A percentile compares a stretch with the other conserved stretches of the same genome.
Evolutionary conservation across 2,113 vertebrate genomes (phyloP).

Genomic region (Scopus umbretta): DNA sequence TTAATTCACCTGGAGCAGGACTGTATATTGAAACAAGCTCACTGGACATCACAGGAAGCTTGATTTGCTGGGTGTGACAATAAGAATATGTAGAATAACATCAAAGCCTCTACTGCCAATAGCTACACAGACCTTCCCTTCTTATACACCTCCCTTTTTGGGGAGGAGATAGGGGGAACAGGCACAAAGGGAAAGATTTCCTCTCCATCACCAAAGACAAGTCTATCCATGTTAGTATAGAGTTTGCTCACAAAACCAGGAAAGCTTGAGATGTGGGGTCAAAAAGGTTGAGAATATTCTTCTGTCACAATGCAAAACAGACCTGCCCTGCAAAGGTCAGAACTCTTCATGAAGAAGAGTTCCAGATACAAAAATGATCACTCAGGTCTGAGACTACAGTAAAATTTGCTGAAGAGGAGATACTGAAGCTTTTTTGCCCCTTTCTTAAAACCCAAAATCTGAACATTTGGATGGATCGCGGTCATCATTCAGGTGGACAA

Average conservation of each 20-base stretch:
- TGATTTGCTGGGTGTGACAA: background rate
- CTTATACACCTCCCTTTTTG: background rate
- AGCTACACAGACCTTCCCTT: background rate
- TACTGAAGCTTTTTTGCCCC: background rate
- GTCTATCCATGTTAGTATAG: background rate
- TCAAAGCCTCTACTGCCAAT: background rate
- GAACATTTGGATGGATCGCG: background rate
- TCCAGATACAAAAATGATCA: background rate
- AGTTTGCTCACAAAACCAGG: background rate
- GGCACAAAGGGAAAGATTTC: background rate
- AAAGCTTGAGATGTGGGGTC: background rate
- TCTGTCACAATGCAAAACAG: background rate
- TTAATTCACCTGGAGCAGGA: background rate
- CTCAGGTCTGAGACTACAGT: background rate
- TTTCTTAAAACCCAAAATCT: background rate
- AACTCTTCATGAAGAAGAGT: background rate
- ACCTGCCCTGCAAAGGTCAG: background rate
- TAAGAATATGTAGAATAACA: background rate
- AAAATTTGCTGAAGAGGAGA: background rate
- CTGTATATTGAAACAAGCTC: background rate
- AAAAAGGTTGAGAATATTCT: background rate
- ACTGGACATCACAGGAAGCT: background rate
- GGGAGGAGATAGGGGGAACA: background rate
- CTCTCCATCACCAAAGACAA: background rate
- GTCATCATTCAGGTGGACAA: background rate